Evolutionary conservation across 2,797 vertebrate species (phyloP), one percentile per base, ranked within the genome.

Genomic region (Triplophysa bombifrons): DNA sequence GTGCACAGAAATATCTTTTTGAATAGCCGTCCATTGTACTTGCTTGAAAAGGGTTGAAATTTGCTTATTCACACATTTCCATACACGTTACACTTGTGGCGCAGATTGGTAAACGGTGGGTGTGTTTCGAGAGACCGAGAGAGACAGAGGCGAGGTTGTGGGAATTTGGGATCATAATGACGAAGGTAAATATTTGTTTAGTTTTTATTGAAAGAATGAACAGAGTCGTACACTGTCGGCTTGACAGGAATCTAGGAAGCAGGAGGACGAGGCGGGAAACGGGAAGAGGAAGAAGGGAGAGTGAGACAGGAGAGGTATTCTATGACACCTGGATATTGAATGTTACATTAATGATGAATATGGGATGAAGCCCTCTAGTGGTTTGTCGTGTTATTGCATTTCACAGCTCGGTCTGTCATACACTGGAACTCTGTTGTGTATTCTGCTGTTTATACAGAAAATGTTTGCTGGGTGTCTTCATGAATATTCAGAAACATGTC

Each of bases 161-260:
- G 76, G 89, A 88, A 91, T 90, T 78, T 72, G 76, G 89, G 89
- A 91, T 90, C 91, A 91, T 92, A 92, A 92, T 91, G 90, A 92
- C 89, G 88, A 92, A 91, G 90, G 87, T 88, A 92, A 92, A 92
- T 92, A 92, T 93, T 92, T 90, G 91, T 91, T 88, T 90, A 89
- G 86, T 89, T 86, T 86, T 88, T 89, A 92, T 91, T 91, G 89
- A 88, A 87, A 86, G 84, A 90, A 89, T 92, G 92, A 92, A 93
- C 92, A 90, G 91, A 90, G 88, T 89, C 88, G 91, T 92, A 91
- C 91, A 93, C 85, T 82, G 85, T 88, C 82, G 85, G 89, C 88
- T 91, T 92, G 89, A 87, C 22, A 91, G 89, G 91, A 92, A 92
- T 92, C 86, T 90, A 86, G 86, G 89, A 86, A 87, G 81, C 86